Conservation (phyloP, 1,140 invertebrate genomes). For the Batillaria attramentaria region DNA sequence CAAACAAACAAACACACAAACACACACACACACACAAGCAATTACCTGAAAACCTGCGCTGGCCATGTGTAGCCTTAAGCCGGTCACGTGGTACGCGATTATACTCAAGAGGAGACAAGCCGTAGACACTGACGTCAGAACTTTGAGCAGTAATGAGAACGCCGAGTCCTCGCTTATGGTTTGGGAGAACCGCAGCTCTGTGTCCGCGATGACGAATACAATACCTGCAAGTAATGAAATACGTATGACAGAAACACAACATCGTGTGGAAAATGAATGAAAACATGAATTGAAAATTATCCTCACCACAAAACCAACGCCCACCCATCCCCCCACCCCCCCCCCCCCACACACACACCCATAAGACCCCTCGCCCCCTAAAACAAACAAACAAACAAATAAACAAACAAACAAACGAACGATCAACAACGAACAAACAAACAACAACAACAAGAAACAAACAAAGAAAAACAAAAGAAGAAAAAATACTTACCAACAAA, state of each 20-base stretch:
- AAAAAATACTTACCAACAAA: too few species aligned
- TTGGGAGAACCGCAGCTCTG: conserved; percentile 52
- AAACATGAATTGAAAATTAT: not conserved
- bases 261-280: not conserved
- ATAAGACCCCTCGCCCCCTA: not conserved
- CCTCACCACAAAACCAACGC: not conserved
- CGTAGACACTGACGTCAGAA: conserved; percentile 54
- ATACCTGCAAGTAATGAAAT: conserved; percentile 38
- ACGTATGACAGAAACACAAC: not conserved
- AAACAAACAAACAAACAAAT: not conserved
- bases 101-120: conserved; percentile 51
- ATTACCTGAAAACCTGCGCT: conserved; percentile 53
- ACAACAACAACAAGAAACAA: not conserved
- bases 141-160: conserved; percentile 49
- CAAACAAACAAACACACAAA: not conserved
- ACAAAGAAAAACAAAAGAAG: not conserved
- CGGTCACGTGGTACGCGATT: conserved; percentile 56
- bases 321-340: not conserved
- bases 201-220: conserved; percentile 56
- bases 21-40: not conserved
- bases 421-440: not conserved
- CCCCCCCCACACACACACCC: not conserved
- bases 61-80: conserved; percentile 53
- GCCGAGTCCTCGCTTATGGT: conserved; percentile 33
- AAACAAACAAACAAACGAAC: not conserved